These are phyloP conservation scores for Ptychochromis oligacanthus DNA, from an alignment of 2,113 vertebrate species.

Conservation along the genomic window DNA sequence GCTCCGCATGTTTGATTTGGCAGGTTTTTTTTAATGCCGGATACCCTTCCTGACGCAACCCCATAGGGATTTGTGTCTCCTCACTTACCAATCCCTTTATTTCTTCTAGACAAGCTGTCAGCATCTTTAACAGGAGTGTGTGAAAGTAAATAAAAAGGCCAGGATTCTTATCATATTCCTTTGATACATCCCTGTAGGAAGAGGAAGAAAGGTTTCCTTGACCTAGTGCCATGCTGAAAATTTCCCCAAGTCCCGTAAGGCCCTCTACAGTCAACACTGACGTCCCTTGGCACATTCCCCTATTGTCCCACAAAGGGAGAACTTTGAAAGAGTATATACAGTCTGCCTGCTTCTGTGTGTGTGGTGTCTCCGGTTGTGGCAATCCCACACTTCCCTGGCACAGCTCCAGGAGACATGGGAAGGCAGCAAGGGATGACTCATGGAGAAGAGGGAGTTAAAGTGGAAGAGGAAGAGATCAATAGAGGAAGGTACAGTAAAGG, in stretches of 20 bases:
- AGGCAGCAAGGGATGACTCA: conserved; percentile 68
- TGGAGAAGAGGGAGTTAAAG: conserved; percentile 65
- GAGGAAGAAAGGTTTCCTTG: conserved; percentile 24
- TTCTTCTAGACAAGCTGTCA: conserved; percentile 10
- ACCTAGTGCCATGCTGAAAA: conserved; percentile 29
- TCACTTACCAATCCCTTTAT: neutral
- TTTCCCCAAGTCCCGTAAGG: conserved; percentile 32
- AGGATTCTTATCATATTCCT: conserved; percentile 32
- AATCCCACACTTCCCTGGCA: conserved; percentile 69
- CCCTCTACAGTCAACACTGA: conserved; percentile 31
- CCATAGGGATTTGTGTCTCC: no score
- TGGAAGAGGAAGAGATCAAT: conserved; percentile 64
- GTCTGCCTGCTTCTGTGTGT: conserved; percentile 18
- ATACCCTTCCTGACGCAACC: no score
- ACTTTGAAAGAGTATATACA: conserved; percentile 32
- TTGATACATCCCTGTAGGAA: conserved; percentile 10
- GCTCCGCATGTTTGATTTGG: no score
- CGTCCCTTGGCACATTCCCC: conserved; percentile 50
- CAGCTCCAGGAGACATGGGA: conserved; percentile 67
- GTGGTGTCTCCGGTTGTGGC: conserved; percentile 45
- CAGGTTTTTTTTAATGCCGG: no score
- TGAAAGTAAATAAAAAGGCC: conserved; percentile 26
- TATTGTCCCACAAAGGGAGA: conserved; percentile 27
- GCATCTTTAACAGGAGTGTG: conserved; percentile 17
- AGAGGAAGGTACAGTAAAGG: conserved; percentile 45